A percentile compares a stretch with the other conserved stretches of the same genome.
These are phyloP conservation scores for Acridotheres tristis DNA, from an alignment of 2,797 vertebrate genomes.

Conservation along the genomic window DNA sequence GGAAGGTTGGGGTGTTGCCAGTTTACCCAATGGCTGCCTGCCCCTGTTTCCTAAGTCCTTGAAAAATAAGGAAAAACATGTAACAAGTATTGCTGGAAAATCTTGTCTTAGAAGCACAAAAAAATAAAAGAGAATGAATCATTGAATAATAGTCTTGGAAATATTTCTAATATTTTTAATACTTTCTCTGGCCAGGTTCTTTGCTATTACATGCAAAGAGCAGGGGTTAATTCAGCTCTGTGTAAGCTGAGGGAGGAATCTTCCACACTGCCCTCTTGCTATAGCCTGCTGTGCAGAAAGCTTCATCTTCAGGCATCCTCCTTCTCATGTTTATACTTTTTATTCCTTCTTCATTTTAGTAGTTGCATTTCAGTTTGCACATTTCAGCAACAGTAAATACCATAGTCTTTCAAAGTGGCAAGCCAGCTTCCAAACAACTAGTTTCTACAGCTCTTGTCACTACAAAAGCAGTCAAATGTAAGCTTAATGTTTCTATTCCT, in stretches of 20 bases:
- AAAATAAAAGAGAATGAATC: conserved; percentile 29
- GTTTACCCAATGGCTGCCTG: neutral
- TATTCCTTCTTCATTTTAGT: neutral
- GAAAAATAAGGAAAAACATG: neutral
- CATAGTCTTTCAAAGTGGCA: neutral
- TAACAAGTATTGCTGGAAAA: conserved; percentile 5
- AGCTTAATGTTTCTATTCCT: neutral
- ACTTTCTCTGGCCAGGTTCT: neutral
- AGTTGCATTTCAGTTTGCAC: neutral
- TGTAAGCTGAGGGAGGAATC: neutral
- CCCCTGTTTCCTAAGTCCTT: neutral
- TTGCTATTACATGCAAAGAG: neutral
- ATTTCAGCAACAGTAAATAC: neutral
- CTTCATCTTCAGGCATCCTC: neutral
- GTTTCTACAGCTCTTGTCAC: neutral
- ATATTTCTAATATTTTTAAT: neutral
- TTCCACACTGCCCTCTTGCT: neutral
- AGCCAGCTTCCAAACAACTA: neutral
- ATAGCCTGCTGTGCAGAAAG: neutral
- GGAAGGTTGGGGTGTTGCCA: neutral
- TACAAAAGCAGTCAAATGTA: neutral
- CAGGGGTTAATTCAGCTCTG: neutral
- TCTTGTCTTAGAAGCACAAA: neutral
- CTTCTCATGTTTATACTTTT: neutral
- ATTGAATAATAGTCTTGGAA: neutral